Conservation (phyloP, 2,888 invertebrate genomes). For the Troilus luridus region DNA sequence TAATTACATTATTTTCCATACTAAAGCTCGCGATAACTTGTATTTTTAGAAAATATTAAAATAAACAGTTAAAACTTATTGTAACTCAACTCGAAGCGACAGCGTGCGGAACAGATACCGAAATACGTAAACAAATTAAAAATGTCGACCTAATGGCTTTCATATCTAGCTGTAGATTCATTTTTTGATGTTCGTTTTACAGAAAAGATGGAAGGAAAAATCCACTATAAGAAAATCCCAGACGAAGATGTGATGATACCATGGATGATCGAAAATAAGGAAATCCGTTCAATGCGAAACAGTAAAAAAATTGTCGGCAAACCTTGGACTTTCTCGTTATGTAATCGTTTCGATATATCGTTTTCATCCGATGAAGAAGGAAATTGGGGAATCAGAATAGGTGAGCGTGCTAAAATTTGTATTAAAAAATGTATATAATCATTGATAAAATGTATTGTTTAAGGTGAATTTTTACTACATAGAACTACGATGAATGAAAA, state of each 20-base stretch:
- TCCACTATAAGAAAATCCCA: neutral
- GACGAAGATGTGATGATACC: constrained; percentile 19
- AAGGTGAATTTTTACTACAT: neutral
- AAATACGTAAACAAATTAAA: too few relatives aligned
- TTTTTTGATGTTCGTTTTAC: neutral
- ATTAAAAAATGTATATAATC: neutral
- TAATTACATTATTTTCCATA: too few relatives aligned
- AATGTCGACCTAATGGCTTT: too few relatives aligned
- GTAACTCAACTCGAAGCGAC: too few relatives aligned
- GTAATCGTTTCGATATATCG: constrained; percentile 53
- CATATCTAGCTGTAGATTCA: neutral
- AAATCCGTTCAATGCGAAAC: constrained; percentile 14
- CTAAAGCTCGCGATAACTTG: too few relatives aligned
- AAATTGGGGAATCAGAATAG: constrained; percentile 59
- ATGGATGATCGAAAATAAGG: constrained; percentile 50
- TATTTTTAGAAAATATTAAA: too few relatives aligned
- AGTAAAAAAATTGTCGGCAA: constrained; percentile 48
- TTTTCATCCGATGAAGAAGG: constrained; percentile 50
- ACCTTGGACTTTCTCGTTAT: constrained; percentile 55
- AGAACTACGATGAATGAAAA: neutral
- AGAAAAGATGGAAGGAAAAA: constrained; percentile 57
- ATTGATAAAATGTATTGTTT: neutral
- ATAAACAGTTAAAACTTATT: too few relatives aligned
- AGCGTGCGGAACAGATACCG: too few relatives aligned
- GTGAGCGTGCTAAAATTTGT: constrained; percentile 25